phyloP scores from a whole-genome alignment of 2,888 invertebrate genomes.

The Tridacna crocea region DNA sequence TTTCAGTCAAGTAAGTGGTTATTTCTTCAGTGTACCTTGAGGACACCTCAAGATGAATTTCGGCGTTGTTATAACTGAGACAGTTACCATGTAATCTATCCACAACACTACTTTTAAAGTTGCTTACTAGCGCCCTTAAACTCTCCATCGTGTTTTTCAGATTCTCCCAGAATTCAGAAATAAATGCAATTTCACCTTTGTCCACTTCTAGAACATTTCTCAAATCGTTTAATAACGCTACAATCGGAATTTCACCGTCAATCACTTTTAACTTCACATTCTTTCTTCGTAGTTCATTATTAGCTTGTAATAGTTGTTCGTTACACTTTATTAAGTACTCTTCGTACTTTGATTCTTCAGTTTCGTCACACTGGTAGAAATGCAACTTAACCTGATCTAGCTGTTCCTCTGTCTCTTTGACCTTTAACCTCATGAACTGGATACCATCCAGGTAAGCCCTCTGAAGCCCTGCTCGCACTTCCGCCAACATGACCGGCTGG shows the following conservation, averaged over 20 bases:
- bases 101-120: slow-evolving; percentile 76
- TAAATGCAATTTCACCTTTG: slow-evolving; percentile 67
- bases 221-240: slow-evolving; percentile 75
- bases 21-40: slow-evolving; percentile 76
- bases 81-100: slow-evolving; percentile 76
- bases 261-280: slow-evolving; percentile 70
- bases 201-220: slow-evolving; percentile 68
- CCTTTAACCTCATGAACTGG: slow-evolving; percentile 75
- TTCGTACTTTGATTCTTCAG: slow-evolving; percentile 70
- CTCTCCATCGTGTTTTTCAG: slow-evolving; percentile 73
- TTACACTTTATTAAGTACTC: slow-evolving; percentile 74
- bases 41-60: slow-evolving; percentile 74
- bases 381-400: slow-evolving; percentile 68
- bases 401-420: slow-evolving; percentile 73
- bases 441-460: slow-evolving; percentile 78
- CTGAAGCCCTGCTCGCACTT: slow-evolving; percentile 73
- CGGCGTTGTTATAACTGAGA: slow-evolving; percentile 73
- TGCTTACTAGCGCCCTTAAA: slow-evolving; percentile 67
- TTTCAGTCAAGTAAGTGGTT: slow-evolving; percentile 68
- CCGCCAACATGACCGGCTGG: slow-evolving; percentile 56
- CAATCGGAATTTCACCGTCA: slow-evolving; percentile 72
- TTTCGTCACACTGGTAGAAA: slow-evolving; percentile 71
- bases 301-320: slow-evolving; percentile 76
- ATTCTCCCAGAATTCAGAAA: slow-evolving; percentile 80
- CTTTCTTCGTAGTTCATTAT: slow-evolving; percentile 73